Percentiles rank a stretch among this genome's conserved stretches.
phyloP scores from a whole-genome alignment of 2,113 vertebrate species.

The Corydoras maculifer region DNA sequence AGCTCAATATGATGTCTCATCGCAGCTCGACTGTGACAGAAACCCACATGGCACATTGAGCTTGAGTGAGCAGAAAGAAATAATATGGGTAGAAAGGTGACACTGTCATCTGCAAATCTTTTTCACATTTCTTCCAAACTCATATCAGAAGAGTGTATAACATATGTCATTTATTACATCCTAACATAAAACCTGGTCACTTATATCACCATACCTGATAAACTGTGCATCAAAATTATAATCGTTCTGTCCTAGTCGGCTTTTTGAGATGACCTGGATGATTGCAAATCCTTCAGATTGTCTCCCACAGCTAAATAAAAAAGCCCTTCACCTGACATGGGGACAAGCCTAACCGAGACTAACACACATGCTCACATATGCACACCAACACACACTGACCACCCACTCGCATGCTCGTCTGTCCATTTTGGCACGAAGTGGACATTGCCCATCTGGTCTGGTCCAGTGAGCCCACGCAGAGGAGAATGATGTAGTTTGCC shows the following conservation, averaged over 20 bases:
- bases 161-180: too few relatives aligned
- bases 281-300: slow-evolving; percentile 61
- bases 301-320: slow-evolving; percentile 71
- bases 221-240: too few relatives aligned
- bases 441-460: slow-evolving; percentile 77
- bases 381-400: slow-evolving; percentile 10
- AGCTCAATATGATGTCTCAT: slow-evolving; percentile 31
- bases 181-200: too few relatives aligned
- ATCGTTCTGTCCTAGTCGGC: too few relatives aligned
- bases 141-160: too few relatives aligned
- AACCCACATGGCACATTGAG: slow-evolving; percentile 30
- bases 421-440: slow-evolving; percentile 75
- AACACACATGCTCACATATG: slow-evolving; percentile 17
- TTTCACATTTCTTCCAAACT: background rate
- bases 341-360: background rate
- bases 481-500: slow-evolving; percentile 51
- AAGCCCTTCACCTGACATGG: slow-evolving; percentile 84
- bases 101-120: background rate
- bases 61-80: slow-evolving; percentile 23
- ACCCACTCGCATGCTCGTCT: slow-evolving; percentile 56
- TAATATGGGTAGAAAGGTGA: background rate
- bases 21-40: slow-evolving; percentile 33
- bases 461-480: slow-evolving; percentile 50
- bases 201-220: too few relatives aligned
- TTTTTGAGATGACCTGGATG: background rate